Evolutionary conservation across 2,113 vertebrate genomes (phyloP).

Genomic region (Cnemophilus loriae): DNA sequence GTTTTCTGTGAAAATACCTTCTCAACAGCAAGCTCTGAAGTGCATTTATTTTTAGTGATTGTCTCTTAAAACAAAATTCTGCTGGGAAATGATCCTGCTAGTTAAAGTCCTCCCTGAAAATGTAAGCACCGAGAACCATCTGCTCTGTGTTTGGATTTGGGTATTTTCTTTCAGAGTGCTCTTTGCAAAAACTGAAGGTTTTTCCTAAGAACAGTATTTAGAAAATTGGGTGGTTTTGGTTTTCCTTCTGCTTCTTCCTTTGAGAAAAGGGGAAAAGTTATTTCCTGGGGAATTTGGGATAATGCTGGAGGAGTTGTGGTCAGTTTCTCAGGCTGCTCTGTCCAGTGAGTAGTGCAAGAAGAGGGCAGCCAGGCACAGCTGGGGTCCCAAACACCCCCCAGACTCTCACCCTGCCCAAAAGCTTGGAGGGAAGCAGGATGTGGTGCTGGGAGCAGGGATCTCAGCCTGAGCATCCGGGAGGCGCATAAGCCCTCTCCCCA

Average conservation of each 20-base stretch:
- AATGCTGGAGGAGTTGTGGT: too few species aligned
- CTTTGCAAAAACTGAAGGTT: background rate
- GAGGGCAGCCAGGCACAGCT: background rate
- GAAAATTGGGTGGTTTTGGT: background rate
- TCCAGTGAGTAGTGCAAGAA: background rate
- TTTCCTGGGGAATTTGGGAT: background rate
- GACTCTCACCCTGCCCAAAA: background rate
- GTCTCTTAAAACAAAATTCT: constrained; percentile 36
- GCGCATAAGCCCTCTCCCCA: background rate
- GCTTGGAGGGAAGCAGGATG: background rate
- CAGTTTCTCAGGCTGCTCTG: background rate
- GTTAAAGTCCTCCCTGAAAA: constrained; percentile 22
- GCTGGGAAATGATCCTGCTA: constrained; percentile 7
- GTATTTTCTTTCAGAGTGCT: background rate
- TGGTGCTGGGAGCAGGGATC: background rate
- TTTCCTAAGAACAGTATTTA: background rate
- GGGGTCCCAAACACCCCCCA: background rate
- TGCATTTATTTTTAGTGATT: constrained; percentile 5
- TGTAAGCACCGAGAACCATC: background rate
- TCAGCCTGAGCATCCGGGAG: background rate
- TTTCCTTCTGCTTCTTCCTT: background rate
- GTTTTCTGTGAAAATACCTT: constrained; percentile 17
- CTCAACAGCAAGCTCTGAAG: background rate
- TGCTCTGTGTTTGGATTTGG: background rate
- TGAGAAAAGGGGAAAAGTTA: background rate